phyloP scores from a whole-genome alignment of 2,113 vertebrate species.

The Crotalus horridus region DNA sequence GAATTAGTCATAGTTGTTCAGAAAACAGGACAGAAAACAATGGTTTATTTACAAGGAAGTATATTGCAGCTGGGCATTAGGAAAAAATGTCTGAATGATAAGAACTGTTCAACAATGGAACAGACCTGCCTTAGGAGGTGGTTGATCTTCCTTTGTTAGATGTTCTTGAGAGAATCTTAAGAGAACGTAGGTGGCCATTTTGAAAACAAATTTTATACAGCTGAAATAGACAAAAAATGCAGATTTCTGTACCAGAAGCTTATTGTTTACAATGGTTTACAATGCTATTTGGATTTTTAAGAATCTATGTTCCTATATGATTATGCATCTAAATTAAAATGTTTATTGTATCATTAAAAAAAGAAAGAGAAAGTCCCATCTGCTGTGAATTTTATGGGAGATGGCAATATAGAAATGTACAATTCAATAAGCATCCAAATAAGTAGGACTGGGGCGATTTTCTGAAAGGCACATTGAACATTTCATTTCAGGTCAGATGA shows the following conservation, averaged over 20 bases:
- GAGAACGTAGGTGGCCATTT: background rate
- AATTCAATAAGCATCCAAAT: background rate
- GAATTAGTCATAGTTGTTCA: background rate
- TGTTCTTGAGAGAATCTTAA: background rate
- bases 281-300: background rate
- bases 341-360: background rate
- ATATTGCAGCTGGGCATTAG: background rate
- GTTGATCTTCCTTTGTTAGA: background rate
- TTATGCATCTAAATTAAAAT: background rate
- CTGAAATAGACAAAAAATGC: background rate
- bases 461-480: background rate
- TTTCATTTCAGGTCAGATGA: background rate
- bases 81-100: background rate
- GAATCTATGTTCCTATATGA: background rate
- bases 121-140: background rate
- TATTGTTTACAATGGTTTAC: background rate
- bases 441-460: background rate
- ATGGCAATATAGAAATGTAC: background rate
- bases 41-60: background rate
- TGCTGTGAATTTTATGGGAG: background rate
- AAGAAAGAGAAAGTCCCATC: background rate
- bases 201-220: background rate
- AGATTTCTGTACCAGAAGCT: background rate
- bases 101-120: background rate
- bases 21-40: background rate